These are phyloP conservation scores for Indri indri DNA, from an alignment of 2,113 vertebrate genomes.

Conservation along the genomic window DNA sequence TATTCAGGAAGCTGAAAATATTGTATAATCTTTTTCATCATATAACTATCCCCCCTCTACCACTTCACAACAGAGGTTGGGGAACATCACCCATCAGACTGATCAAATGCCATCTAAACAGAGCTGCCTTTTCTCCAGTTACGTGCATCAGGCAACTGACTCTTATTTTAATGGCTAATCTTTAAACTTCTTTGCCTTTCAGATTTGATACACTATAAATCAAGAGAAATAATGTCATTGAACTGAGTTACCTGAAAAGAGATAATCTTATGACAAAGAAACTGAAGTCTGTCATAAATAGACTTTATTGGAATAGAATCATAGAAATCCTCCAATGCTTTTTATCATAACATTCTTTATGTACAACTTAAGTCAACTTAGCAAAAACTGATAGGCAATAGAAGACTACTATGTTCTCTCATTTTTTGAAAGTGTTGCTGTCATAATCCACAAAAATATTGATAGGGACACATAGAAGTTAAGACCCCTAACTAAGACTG, in stretches of 20 bases:
- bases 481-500: background rate
- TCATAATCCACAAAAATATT: background rate
- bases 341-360: background rate
- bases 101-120: background rate
- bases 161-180: background rate
- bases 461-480: background rate
- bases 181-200: constrained; percentile 19
- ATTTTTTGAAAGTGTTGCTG: background rate
- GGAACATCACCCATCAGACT: background rate
- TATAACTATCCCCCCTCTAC: background rate
- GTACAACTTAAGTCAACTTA: background rate
- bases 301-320: background rate
- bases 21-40: background rate
- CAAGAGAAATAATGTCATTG: background rate
- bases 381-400: background rate
- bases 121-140: background rate
- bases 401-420: background rate
- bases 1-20: background rate
- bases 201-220: background rate
- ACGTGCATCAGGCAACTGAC: background rate
- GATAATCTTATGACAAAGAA: constrained; percentile 31
- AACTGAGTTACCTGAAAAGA: constrained; percentile 34
- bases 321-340: background rate
- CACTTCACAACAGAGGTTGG: background rate
- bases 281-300: background rate